These are phyloP conservation scores for Karalla daura DNA, from an alignment of 2,797 vertebrate species.

Conservation along the genomic window DNA sequence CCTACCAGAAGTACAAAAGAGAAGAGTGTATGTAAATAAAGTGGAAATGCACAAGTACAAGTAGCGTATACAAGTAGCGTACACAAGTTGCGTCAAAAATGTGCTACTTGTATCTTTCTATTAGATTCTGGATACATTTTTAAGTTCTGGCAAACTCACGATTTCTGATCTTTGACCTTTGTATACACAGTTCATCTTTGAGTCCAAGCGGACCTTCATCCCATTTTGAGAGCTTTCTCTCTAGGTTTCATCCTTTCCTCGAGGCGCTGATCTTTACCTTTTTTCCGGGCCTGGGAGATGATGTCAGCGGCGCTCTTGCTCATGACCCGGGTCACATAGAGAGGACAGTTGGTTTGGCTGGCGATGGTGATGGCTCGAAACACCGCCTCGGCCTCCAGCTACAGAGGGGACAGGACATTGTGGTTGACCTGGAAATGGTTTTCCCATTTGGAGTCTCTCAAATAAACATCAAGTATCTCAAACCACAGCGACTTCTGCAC, in stretches of 20 bases:
- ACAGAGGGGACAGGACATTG: conserved; percentile 28
- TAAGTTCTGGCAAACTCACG: too few relatives aligned
- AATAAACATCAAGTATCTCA: conserved; percentile 32
- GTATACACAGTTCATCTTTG: too few relatives aligned
- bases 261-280: conserved; percentile 80
- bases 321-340: conserved; percentile 98
- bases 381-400: conserved; percentile 98
- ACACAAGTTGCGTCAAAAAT: too few relatives aligned
- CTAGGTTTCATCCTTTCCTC: not conserved
- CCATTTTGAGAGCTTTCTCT: too few relatives aligned
- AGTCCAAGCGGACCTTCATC: too few relatives aligned
- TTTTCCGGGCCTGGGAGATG: conserved; percentile 98
- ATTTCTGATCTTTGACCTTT: too few relatives aligned
- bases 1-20: too few relatives aligned
- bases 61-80: too few relatives aligned
- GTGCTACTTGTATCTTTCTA: too few relatives aligned
- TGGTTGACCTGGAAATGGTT: conserved; percentile 30
- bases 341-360: conserved; percentile 98
- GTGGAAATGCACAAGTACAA: too few relatives aligned
- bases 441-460: conserved; percentile 38
- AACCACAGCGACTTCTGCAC: conserved; percentile 37
- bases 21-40: too few relatives aligned
- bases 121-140: too few relatives aligned
- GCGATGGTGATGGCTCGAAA: conserved; percentile 97
- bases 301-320: conserved; percentile 98